These are phyloP conservation scores for Capricornis sumatraensis DNA, from an alignment of 2,113 vertebrate genomes.

Conservation along the genomic window DNA sequence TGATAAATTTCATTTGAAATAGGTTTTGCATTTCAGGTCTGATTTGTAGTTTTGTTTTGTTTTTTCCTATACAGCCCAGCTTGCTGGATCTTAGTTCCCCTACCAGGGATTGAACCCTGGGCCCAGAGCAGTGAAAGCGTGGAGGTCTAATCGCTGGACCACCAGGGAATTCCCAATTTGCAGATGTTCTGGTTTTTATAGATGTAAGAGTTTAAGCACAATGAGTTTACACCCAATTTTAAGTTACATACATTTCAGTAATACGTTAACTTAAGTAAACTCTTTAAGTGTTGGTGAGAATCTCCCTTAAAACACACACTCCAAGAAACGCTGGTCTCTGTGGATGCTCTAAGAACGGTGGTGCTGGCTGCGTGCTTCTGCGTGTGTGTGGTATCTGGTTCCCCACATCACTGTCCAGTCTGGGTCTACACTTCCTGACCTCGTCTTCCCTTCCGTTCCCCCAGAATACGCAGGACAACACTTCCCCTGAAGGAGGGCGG, in stretches of 20 bases:
- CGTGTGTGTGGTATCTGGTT: background rate
- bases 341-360: background rate
- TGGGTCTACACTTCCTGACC: background rate
- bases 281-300: background rate
- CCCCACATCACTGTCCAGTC: background rate
- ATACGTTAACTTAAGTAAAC: background rate
- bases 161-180: background rate
- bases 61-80: background rate
- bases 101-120: background rate
- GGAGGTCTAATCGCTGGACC: background rate
- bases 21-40: background rate
- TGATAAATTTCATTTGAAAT: background rate
- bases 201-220: background rate
- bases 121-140: background rate
- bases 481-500: background rate
- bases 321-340: background rate
- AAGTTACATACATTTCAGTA: background rate
- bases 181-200: constrained; percentile 1
- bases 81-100: background rate
- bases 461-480: background rate
- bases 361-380: background rate
- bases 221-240: background rate
- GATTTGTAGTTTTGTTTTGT: background rate
- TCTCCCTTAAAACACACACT: background rate
- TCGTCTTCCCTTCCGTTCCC: background rate